A percentile compares a stretch with the other conserved stretches of the same genome.
These are phyloP conservation scores for Lasioglossum leucozonium DNA, from an alignment of 2,888 invertebrate species.

Conservation along the genomic window DNA sequence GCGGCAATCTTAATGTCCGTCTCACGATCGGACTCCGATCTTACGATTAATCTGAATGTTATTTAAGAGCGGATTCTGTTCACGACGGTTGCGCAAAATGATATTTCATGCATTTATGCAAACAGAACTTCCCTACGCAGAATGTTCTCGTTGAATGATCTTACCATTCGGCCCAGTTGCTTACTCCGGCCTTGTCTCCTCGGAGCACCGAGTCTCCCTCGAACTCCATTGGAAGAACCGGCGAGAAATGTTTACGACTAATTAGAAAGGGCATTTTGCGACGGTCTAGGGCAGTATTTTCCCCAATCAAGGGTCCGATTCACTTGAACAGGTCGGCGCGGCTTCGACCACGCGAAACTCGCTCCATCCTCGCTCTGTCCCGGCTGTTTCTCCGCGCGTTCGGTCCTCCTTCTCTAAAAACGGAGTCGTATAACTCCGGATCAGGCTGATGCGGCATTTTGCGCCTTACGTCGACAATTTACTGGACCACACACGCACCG, in stretches of 20 bases:
- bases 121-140: no score
- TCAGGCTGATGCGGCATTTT: constrained; percentile 77
- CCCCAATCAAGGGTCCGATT: constrained; percentile 3
- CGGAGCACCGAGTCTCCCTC: no score
- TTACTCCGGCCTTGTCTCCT: not conserved
- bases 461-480: constrained; percentile 75
- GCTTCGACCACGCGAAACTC: not conserved
- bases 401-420: constrained; percentile 30
- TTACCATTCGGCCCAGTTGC: not conserved
- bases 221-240: no score
- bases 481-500: constrained; percentile 77
- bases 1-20: constrained; percentile 13
- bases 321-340: not conserved
- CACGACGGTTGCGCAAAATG: no score
- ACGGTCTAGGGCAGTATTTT: not conserved
- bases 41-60: not conserved
- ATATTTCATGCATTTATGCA: no score
- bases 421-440: constrained; percentile 73
- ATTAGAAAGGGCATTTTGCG: not conserved
- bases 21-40: not conserved
- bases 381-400: not conserved
- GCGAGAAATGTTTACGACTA: not conserved
- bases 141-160: no score
- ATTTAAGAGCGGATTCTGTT: not conserved
- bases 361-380: constrained; percentile 8